phyloP scores from a whole-genome alignment of 2,797 vertebrate species.

The Liparis tanakae region DNA sequence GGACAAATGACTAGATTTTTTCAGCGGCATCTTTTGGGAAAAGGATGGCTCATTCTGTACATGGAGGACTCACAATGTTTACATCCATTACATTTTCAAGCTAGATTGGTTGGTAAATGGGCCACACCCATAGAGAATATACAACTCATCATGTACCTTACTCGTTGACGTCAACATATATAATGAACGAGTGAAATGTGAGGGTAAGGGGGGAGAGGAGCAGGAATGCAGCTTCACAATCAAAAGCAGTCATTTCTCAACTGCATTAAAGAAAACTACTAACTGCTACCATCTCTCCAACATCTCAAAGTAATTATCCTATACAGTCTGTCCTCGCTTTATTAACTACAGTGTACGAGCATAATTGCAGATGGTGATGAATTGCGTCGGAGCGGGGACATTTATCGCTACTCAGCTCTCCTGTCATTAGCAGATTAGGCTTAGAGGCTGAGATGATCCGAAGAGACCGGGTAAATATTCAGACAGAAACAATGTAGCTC shows the following conservation, averaged over 20 bases:
- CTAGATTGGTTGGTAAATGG: slow-evolving; percentile 15
- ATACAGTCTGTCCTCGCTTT: slow-evolving; percentile 50
- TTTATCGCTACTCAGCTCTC: slow-evolving; percentile 80
- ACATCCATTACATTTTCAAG: slow-evolving; percentile 25
- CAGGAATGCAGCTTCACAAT: not conserved
- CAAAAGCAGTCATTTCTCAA: slow-evolving; percentile 7
- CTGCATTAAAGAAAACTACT: slow-evolving; percentile 51
- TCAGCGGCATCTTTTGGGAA: slow-evolving; percentile 1
- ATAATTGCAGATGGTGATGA: slow-evolving; percentile 77
- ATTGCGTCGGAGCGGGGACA: slow-evolving; percentile 74
- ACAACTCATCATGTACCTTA: slow-evolving; percentile 12
- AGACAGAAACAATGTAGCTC: slow-evolving; percentile 68
- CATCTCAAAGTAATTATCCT: slow-evolving; percentile 53
- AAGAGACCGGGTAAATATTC: slow-evolving; percentile 67
- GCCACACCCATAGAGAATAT: slow-evolving; percentile 3
- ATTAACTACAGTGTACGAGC: slow-evolving; percentile 68
- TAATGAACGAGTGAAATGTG: slow-evolving; percentile 16
- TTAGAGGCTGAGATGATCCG: slow-evolving; percentile 71
- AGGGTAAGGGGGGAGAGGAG: slow-evolving; percentile 1
- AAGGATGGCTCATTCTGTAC: slow-evolving; percentile 15
- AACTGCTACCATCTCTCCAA: slow-evolving; percentile 29
- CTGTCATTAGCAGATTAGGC: slow-evolving; percentile 84
- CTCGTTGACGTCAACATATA: slow-evolving; percentile 26
- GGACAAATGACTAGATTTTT: slow-evolving; percentile 17
- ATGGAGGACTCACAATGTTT: slow-evolving; percentile 22